phyloP scores from a whole-genome alignment of 2,113 vertebrate genomes.

The Amazona guildingii region DNA sequence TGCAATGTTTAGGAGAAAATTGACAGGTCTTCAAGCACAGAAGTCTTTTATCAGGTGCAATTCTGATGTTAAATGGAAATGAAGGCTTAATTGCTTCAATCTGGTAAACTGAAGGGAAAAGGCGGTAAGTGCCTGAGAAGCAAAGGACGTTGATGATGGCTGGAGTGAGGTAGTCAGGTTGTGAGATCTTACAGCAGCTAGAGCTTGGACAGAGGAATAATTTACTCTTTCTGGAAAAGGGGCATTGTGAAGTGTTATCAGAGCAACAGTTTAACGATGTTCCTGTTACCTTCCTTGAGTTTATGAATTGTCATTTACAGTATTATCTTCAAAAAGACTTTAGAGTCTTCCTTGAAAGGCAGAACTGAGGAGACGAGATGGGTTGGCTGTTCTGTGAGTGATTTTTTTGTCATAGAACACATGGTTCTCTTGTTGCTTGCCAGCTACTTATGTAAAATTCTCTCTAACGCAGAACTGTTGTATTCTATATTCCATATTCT shows the following conservation, averaged over 20 bases:
- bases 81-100: background rate
- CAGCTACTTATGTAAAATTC: accelerated
- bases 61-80: background rate
- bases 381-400: background rate
- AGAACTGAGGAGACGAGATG: background rate
- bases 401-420: accelerated
- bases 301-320: accelerated
- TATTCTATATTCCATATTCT: background rate
- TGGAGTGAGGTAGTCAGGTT: accelerated
- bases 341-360: background rate
- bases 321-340: background rate
- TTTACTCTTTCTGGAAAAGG: accelerated
- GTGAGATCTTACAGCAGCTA: accelerated
- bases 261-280: accelerated
- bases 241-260: accelerated
- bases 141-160: accelerated
- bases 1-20: background rate
- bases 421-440: accelerated
- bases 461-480: accelerated
- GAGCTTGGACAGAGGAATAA: accelerated
- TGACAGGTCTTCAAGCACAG: background rate
- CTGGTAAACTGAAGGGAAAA: background rate
- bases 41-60: background rate
- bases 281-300: accelerated
- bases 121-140: background rate